phyloP scores from a whole-genome alignment of 2,888 invertebrate species.

The Pammene fasciana region DNA sequence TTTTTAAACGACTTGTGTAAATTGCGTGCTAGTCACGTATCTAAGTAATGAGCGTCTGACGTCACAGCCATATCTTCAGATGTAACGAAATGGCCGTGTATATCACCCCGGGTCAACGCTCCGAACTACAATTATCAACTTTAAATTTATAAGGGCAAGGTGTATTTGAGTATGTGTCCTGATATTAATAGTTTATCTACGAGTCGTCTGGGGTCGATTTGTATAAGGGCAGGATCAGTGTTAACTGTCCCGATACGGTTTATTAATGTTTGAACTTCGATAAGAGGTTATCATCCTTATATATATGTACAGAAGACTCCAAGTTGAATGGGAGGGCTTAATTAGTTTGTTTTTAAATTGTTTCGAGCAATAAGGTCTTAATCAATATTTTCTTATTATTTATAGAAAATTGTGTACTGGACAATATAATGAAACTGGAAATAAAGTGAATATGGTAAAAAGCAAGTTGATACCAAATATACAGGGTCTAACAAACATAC shows the following conservation, averaged over 20 bases:
- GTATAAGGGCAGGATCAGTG: conserved; percentile 42
- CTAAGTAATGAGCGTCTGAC: conserved; percentile 12
- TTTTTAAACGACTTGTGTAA: background rate
- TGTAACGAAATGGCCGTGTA: conserved; percentile 8
- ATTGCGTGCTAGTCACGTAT: conserved; percentile 35
- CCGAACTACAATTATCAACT: background rate
- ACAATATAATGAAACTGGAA: background rate
- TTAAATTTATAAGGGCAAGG: background rate
- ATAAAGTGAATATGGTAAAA: background rate
- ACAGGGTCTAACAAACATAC: no score
- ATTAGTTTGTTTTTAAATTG: conserved; percentile 40
- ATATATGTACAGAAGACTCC: conserved; percentile 8
- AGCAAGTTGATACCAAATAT: no score
- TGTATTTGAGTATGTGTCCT: conserved; percentile 4
- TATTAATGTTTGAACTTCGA: conserved; percentile 24
- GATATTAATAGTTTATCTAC: conserved; percentile 23
- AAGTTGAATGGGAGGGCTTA: conserved; percentile 35
- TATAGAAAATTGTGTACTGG: conserved; percentile 4
- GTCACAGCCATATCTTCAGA: conserved; percentile 20
- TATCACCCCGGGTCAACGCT: conserved; percentile 14
- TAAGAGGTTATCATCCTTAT: conserved; percentile 33
- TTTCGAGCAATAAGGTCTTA: conserved; percentile 21
- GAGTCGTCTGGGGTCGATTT: conserved; percentile 30
- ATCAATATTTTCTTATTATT: conserved; percentile 16
- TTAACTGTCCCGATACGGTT: conserved; percentile 33